Conservation (phyloP, 2,797 vertebrate genomes). For the Syngnathus acus region DNA sequence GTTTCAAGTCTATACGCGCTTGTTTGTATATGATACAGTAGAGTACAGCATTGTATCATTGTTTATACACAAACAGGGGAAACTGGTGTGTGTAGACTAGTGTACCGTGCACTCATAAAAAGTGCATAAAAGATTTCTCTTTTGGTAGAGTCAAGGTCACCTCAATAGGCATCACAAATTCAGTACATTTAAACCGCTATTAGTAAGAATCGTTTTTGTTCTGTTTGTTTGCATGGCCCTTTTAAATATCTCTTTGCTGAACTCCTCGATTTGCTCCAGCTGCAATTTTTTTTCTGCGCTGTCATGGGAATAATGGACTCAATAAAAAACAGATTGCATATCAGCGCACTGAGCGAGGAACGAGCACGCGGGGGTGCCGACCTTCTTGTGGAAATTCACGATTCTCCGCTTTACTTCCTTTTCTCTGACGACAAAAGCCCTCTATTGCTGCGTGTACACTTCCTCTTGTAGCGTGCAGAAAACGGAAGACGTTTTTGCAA, state of each 20-base stretch:
- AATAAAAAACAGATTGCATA: constrained; percentile 28
- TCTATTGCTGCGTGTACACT: constrained; percentile 21
- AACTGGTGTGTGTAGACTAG: neutral
- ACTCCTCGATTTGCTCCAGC: neutral
- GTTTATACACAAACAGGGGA: constrained; percentile 53
- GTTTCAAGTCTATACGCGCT: constrained; percentile 15
- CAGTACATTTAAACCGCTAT: constrained; percentile 11
- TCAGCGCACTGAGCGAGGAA: neutral
- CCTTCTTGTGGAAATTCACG: constrained; percentile 41
- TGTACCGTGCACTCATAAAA: constrained; percentile 9
- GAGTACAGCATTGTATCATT: constrained; percentile 27
- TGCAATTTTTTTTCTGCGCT: constrained; percentile 2
- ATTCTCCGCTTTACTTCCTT: constrained; percentile 48
- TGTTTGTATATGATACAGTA: constrained; percentile 49
- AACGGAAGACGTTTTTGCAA: constrained; percentile 47
- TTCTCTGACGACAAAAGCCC: constrained; percentile 31
- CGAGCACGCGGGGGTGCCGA: neutral
- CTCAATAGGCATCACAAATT: constrained; percentile 2
- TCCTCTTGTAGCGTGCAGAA: constrained; percentile 43
- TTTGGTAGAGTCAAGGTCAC: constrained; percentile 1
- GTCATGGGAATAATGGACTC: constrained; percentile 16
- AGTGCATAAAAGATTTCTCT: constrained; percentile 2
- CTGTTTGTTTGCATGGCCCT: neutral
- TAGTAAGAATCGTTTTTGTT: neutral
- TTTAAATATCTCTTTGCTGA: neutral